Percentiles rank a stretch among this genome's conserved stretches.
Evolutionary conservation across 2,113 vertebrate species (phyloP).

Genomic region (Callithrix jacchus): DNA sequence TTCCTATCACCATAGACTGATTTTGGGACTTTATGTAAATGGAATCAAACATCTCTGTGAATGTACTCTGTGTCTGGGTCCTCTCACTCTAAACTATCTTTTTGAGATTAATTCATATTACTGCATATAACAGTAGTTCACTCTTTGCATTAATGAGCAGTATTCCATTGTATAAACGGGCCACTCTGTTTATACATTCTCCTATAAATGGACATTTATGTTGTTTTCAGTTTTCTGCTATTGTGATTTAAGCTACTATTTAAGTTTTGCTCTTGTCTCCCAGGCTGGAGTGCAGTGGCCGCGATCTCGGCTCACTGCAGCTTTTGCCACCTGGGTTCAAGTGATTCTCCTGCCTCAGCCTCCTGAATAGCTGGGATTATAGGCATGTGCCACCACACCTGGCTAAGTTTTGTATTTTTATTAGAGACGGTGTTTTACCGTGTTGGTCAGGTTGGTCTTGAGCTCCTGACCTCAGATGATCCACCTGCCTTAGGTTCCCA

Average conservation of each 20-base stretch:
- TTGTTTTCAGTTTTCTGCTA: background rate
- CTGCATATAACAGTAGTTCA: background rate
- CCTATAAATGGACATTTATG: background rate
- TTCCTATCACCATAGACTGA: background rate
- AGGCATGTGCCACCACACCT: too few species aligned
- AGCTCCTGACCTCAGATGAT: too few species aligned
- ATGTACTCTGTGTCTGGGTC: background rate
- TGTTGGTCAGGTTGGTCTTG: too few species aligned
- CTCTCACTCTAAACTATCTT: background rate
- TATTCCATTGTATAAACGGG: background rate
- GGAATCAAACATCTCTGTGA: background rate
- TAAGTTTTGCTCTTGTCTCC: too few species aligned
- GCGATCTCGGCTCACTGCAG: too few species aligned
- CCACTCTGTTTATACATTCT: background rate
- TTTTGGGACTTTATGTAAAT: background rate
- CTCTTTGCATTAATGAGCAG: background rate
- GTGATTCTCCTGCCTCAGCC: too few species aligned
- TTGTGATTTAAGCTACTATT: background rate
- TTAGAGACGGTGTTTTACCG: too few species aligned
- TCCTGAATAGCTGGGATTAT: too few species aligned
- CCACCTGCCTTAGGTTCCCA: too few species aligned
- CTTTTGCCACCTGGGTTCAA: too few species aligned
- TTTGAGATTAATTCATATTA: background rate
- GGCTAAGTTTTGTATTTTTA: too few species aligned
- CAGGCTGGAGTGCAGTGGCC: too few species aligned